Evolutionary conservation across 1,140 invertebrate genomes (phyloP), one percentile per base, ranked within the genome.

Genomic region (Cherax destructor): DNA sequence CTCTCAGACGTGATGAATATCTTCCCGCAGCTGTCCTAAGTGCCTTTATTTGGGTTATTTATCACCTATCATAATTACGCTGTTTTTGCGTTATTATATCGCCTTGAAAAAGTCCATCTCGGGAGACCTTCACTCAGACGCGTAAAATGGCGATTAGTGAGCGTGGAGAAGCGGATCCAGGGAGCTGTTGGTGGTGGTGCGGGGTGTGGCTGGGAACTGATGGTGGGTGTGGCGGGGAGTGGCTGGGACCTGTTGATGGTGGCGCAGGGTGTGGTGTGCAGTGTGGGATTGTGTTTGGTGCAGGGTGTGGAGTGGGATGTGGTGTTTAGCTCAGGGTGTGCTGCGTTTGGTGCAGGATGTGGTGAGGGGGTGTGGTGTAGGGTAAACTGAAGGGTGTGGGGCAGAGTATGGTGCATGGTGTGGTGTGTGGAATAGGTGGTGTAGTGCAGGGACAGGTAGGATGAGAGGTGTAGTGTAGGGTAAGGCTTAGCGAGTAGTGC

Each of bases 1-100:
- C 13, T 69, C 65, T 18, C 21, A 21, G 5, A 21, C 13, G 6
- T 74, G 69, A 74, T 74, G 21, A 24, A 74, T 30, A n/a, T 24
- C 69, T 74, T 74, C 69, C 69, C 24, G n/a, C 6, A 30, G n/a
- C 6, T 56, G n/a, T 21, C 11, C n/a, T 74, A 74, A 74, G 24
- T 74, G 18, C 69, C 69, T 74, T 74, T 30, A 74, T 74, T 74
- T 74, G 21, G 69, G 69, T 30, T 30, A 74, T 74, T 74, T 74
- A 74, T 74, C 69, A 30, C 21, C 3, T 30, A 30, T 74, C 69
- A 30, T 74, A 74, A 74, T 74, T 74, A 74, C 7, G 7, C 0
- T 30, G 0, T 30, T 74, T 74, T 74, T 30, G 21, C 5, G 69
- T 74, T 74, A 24, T 30, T 74, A 65, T 65, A 65, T 74, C 69